These are phyloP conservation scores for Hemaris fuciformis DNA, from an alignment of 2,888 invertebrate genomes.

Conservation along the genomic window DNA sequence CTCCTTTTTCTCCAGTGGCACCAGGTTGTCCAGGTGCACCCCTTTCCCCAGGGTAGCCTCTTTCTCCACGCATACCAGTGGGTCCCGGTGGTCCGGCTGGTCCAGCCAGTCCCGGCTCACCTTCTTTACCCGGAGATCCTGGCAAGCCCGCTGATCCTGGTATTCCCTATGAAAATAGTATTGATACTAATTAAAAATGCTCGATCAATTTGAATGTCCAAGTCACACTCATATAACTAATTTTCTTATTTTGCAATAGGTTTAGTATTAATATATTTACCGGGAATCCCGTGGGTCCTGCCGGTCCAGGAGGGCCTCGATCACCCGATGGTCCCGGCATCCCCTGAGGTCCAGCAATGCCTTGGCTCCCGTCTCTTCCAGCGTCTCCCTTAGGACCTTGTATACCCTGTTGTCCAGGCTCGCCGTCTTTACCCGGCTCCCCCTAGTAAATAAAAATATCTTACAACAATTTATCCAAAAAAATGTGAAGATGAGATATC, in stretches of 20 bases:
- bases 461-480: neutral
- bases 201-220: too few relatives aligned
- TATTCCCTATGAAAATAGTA: constrained; percentile 78
- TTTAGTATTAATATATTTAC: constrained; percentile 63
- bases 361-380: constrained; percentile 89
- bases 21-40: constrained; percentile 86
- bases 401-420: constrained; percentile 87
- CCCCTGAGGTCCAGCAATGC: constrained; percentile 88
- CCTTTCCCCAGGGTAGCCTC: constrained; percentile 89
- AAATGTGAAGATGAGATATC: too few relatives aligned
- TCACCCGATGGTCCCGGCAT: constrained; percentile 87
- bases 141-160: constrained; percentile 88
- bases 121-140: constrained; percentile 90
- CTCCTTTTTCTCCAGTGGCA: constrained; percentile 84
- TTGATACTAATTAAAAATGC: neutral
- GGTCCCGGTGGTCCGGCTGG: constrained; percentile 82
- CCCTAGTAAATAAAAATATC: constrained; percentile 71
- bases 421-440: constrained; percentile 90
- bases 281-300: constrained; percentile 91
- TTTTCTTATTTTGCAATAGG: too few relatives aligned
- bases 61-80: constrained; percentile 83
- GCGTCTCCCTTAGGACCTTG: constrained; percentile 90
- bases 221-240: too few relatives aligned
- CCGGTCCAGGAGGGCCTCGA: constrained; percentile 87
- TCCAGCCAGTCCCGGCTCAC: constrained; percentile 87